Evolutionary conservation across 2,113 vertebrate genomes (phyloP), one percentile per base, ranked within the genome.

Genomic region (Forbesichthys papilliferus): DNA sequence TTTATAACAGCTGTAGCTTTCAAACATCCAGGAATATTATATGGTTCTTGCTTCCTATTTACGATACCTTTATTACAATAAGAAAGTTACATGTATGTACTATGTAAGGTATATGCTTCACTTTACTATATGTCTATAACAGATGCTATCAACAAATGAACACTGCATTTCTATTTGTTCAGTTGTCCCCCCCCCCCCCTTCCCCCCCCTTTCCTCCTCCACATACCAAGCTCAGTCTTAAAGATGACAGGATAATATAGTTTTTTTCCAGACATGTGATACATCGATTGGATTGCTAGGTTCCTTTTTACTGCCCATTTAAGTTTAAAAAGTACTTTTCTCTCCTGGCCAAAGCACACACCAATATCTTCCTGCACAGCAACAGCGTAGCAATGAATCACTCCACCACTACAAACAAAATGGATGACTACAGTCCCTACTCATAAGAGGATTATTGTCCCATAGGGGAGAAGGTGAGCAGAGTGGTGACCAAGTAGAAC

Each of bases 401-500:
- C 20, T 12, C 33, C 10, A 51, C 9, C 4, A 33, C 16, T 13
- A 3, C 4, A n/a, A 57, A 60, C 16, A 10, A 51, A 68, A 71
- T 27, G 47, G 69, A 58, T 14, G 60, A 53, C 52, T 66, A 53
- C 48, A 69, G 57, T 34, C 42, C 36, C 33, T 53, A 65, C n/a
- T 75, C 33, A 14, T 65, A 27, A 61, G 49, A 68, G 36, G 47
- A 77, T 68, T 53, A 51, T 11, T 59, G 61, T 55, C 65, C 33
- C 4, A 5, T 48, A 66, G 62, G 46, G 59, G 16, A 42, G 51
- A 63, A 6, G 59, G 33, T 20, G 61, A 58, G 71, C 20, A 47
- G 16, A 73, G 53, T 60, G 65, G 54, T 69, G 62, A 79, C 59
- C 73, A 70, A 66, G 69, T 68, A 70, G 27, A 53, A 61, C 66